phyloP scores from a whole-genome alignment of 2,888 invertebrate species.

The Apotomis turbidana region DNA sequence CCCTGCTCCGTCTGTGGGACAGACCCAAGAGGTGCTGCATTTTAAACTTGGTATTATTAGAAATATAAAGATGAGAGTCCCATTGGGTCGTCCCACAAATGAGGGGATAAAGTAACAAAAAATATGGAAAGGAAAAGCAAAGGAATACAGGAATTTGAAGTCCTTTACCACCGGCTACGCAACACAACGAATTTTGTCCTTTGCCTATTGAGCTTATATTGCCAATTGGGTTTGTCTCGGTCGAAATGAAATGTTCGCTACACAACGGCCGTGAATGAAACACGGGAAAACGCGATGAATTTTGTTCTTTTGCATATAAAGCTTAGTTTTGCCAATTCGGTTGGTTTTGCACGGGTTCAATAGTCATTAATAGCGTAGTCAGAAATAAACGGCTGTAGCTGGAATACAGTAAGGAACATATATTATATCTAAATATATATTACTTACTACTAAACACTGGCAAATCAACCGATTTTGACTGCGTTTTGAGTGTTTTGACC shows the following conservation, averaged over 20 bases:
- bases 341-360: neutral
- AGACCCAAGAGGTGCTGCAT: too few relatives aligned
- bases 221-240: neutral
- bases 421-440: neutral
- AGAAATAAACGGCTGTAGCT: slow-evolving; percentile 4
- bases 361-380: neutral
- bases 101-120: too few relatives aligned
- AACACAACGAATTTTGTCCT: neutral
- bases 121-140: too few relatives aligned
- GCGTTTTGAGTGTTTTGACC: neutral
- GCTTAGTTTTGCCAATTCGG: neutral
- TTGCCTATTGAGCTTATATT: neutral
- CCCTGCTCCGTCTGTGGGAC: too few relatives aligned
- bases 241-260: neutral
- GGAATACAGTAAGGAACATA: neutral
- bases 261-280: neutral
- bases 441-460: neutral
- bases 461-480: neutral
- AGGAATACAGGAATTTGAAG: neutral
- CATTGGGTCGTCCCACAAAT: too few relatives aligned
- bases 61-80: too few relatives aligned
- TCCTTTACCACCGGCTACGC: neutral
- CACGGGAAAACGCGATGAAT: neutral
- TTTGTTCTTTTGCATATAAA: neutral
- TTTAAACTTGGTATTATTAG: too few relatives aligned